These are phyloP conservation scores for Metopolophium dirhodum DNA, from an alignment of 1,140 invertebrate species.

Conservation along the genomic window DNA sequence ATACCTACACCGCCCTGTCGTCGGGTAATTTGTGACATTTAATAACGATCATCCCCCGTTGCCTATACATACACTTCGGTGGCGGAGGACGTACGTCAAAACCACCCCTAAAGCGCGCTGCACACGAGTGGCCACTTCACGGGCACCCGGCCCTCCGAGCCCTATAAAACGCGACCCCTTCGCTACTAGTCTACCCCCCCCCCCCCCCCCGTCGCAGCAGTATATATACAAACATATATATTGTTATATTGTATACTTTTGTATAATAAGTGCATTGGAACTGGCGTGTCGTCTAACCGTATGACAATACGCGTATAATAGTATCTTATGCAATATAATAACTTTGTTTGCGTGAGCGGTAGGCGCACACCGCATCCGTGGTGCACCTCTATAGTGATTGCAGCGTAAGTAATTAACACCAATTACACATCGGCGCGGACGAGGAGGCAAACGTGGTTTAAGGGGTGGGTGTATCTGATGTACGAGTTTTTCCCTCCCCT, in stretches of 20 bases:
- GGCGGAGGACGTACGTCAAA: not conserved
- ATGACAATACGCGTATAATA: not conserved
- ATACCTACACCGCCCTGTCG: not conserved
- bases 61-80: not conserved
- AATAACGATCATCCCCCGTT: not conserved
- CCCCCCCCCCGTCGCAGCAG: not conserved
- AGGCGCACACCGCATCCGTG: no score
- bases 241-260: not conserved
- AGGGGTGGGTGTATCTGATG: no score
- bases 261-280: not conserved
- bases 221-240: not conserved
- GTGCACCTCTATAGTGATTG: not conserved
- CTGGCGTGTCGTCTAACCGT: not conserved
- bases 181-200: not conserved
- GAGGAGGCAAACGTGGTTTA: not conserved
- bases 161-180: not conserved
- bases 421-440: not conserved
- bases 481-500: not conserved
- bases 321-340: not conserved
- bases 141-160: not conserved
- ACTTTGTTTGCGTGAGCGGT: not conserved
- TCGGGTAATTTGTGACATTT: constrained; percentile 50
- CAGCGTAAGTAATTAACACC: not conserved
- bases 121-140: constrained; percentile 30
- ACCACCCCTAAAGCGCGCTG: not conserved